Percentiles rank a stretch among this genome's conserved stretches.
These are phyloP conservation scores for Phrynocephalus guinanensis DNA, from an alignment of 2,797 vertebrate species.

Conservation along the genomic window DNA sequence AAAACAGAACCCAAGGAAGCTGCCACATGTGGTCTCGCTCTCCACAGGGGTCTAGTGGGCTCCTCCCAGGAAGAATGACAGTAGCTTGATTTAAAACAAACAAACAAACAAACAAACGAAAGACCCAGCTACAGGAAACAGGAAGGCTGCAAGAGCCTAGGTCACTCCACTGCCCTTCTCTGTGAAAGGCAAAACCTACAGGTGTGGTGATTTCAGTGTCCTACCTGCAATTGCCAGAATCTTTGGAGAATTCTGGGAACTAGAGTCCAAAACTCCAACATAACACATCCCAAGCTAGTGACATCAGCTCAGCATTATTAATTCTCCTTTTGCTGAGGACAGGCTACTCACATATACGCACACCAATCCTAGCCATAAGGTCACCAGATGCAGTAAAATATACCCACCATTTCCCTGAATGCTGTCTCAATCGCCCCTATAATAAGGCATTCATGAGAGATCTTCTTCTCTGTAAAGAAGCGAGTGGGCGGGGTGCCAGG, in stretches of 20 bases:
- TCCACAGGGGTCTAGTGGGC: too few relatives aligned
- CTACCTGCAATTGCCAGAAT: neutral
- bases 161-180: too few relatives aligned
- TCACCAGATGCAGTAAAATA: neutral
- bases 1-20: too few relatives aligned
- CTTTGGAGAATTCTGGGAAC: neutral
- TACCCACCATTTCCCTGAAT: constrained; percentile 95
- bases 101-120: too few relatives aligned
- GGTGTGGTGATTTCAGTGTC: neutral
- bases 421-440: constrained; percentile 96
- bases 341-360: neutral
- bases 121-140: too few relatives aligned
- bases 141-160: too few relatives aligned
- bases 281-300: neutral
- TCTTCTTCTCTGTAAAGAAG: constrained; percentile 96
- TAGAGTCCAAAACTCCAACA: neutral
- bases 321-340: neutral
- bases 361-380: neutral
- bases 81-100: too few relatives aligned
- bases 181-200: too few relatives aligned
- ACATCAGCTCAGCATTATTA: neutral
- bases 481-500: constrained; percentile 88
- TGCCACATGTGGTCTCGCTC: too few relatives aligned
- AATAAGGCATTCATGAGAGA: constrained; percentile 93
- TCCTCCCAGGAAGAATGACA: too few relatives aligned